Evolutionary conservation across 2,888 invertebrate species (phyloP), one percentile per base, ranked within the genome.

Genomic region (Drosophila prostipennis): DNA sequence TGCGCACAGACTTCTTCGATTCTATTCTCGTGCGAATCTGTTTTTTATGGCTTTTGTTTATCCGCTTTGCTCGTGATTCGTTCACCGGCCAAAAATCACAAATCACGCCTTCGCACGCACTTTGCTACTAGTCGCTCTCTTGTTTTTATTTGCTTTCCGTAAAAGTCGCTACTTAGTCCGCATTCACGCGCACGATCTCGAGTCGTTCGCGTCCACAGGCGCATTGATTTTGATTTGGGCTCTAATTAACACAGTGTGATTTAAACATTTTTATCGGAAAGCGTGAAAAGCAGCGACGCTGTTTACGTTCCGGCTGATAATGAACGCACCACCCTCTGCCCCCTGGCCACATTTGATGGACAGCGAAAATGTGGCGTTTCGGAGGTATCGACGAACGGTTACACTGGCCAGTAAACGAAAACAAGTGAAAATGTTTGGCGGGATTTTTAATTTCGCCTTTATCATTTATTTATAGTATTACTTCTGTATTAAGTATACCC

Each of bases 171-270:
- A 58, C 59, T 57, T 64, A 55, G 69, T 75, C 39, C 54, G 56
- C 64, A 63, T 73, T 78, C 60, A 72, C 79, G 82, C 85, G 70
- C 77, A 52, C 73, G 71, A 77, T 70, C 74, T 77, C 79, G 81
- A 84, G 72, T 79, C 79, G 87, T 72, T 77, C 57, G 76, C 79
- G 77, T 77, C 68, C 64, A 87, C 85, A 76, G 79, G 79, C 85
- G 79, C 85, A 87, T 81, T 87, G 87, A 87, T 82, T 82, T 84
- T 84, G 85, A 84, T 82, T 87, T 82, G 48, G 79, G 64, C 74
- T 83, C 81, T 83, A 82, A 83, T 83, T 83, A 83, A 87, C 87
- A 83, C 87, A 81, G 84, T 82, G 84, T 81, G 82, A 85, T 83
- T 87, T 83, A 83, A 82, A 84, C 85, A 83, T 81, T 87, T 87